These are phyloP conservation scores for Bradypodion ventrale DNA, from an alignment of 2,797 vertebrate species.

Conservation along the genomic window DNA sequence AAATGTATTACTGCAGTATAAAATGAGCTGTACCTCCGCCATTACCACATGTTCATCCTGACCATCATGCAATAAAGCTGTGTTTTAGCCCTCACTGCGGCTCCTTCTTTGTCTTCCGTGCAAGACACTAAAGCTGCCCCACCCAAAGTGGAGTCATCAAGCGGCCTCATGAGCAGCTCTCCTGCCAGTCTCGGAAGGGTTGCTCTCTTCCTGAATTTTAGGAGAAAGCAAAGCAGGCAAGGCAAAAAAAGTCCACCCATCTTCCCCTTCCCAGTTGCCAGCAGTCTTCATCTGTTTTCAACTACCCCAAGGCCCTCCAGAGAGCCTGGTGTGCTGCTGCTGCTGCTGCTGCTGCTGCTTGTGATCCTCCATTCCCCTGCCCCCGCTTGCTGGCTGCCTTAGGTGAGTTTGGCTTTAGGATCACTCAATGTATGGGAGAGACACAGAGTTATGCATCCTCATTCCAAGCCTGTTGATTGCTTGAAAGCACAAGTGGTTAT, in stretches of 20 bases:
- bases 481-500: neutral
- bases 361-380: neutral
- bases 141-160: neutral
- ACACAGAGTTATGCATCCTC: neutral
- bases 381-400: neutral
- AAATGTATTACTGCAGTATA: too few species aligned
- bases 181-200: constrained; percentile 54
- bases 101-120: too few species aligned
- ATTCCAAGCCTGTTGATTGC: neutral
- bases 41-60: too few species aligned
- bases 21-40: too few species aligned
- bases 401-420: neutral
- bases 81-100: too few species aligned
- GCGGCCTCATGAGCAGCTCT: neutral
- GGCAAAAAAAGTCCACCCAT: neutral
- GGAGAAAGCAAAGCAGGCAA: constrained; percentile 4
- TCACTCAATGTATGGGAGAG: neutral
- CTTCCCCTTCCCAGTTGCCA: constrained; percentile 37
- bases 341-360: constrained; percentile 11
- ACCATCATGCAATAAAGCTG: too few species aligned
- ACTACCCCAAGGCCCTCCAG: constrained; percentile 61
- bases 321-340: constrained; percentile 29
- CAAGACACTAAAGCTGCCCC: too few species aligned
- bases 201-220: constrained; percentile 71
- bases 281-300: constrained; percentile 62